phyloP scores from a whole-genome alignment of 2,888 invertebrate genomes.

The Invenusta paracnida region DNA sequence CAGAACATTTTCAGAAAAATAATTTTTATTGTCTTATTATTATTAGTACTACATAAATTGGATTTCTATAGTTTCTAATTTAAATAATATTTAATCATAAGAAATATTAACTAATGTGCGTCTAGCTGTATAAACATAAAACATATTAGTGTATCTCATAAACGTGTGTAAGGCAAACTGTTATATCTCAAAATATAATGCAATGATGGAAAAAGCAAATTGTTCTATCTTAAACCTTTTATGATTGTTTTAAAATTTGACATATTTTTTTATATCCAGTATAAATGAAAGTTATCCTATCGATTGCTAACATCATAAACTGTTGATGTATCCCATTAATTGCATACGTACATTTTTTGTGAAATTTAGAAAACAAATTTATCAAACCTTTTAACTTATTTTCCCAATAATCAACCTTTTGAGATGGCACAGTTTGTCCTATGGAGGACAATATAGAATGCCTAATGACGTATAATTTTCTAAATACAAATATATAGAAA shows the following conservation, averaged over 20 bases:
- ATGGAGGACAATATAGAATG: too few species aligned
- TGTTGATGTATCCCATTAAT: neutral
- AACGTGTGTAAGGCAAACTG: neutral
- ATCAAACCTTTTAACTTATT: neutral
- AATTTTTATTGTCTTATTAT: neutral
- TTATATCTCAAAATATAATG: neutral
- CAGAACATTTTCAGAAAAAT: neutral
- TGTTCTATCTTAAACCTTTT: neutral
- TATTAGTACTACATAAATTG: neutral
- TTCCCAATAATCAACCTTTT: neutral
- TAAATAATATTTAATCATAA: neutral
- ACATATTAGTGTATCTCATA: neutral
- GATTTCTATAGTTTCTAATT: neutral
- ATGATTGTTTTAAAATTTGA: neutral
- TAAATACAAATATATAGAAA: too few species aligned
- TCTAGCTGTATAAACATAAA: neutral
- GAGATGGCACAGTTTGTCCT: neutral
- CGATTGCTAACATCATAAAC: neutral
- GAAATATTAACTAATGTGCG: neutral
- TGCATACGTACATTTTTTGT: neutral
- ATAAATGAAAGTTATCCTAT: neutral
- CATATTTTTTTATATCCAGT: neutral
- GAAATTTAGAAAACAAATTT: neutral
- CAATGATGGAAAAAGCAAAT: neutral
- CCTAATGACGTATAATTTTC: too few species aligned